Evolutionary conservation across 2,797 vertebrate species (phyloP), one percentile per base, ranked within the genome.

Genomic region (Halcyon leucocephala): DNA sequence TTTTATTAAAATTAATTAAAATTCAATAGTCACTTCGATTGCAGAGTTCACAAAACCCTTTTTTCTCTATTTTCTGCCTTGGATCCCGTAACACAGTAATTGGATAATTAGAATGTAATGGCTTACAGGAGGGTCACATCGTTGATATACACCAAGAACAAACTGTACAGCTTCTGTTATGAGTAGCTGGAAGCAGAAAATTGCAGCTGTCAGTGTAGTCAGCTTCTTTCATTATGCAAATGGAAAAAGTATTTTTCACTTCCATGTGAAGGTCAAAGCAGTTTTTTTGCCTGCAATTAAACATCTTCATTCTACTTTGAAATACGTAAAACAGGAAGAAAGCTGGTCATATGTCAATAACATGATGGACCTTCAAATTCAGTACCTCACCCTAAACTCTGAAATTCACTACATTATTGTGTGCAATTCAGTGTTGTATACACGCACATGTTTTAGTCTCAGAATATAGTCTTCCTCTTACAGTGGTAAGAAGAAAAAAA

Each of bases 1-100:
- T 74, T 78, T 81, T 20, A 62, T 93, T 91, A 94, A 87, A 95
- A 94, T 93, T 89, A 91, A 76, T 96, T 94, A 94, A 52, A 95
- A 90, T 84, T 52, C n/a, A 93, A 28, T 73, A 89, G 93, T 87
- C 35, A 87, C 92, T 97, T 95, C 95, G 76, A 93, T 86, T 85
- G 65, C 71, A 95, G 81, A 95, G 54, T 87, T 92, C 72, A 60
- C 66, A 48, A 55, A 79, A 46, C n/a, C 25, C 65, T 4, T 3
- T 74, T 35, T 58, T 64, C 21, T 13, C 12, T 64, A 46, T 82
- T 86, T 87, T 96, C 87, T 91, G 89, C 89, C 62, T 78, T 61
- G 33, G 76, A 62, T 93, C 73, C 76, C 82, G 64, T 86, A 91
- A 60, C 51, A 84, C 33, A 82, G 18, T 67, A 90, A 91, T 66